Evolutionary conservation across 2,888 invertebrate species (phyloP).

Genomic region (Polydesmus complanatus): DNA sequence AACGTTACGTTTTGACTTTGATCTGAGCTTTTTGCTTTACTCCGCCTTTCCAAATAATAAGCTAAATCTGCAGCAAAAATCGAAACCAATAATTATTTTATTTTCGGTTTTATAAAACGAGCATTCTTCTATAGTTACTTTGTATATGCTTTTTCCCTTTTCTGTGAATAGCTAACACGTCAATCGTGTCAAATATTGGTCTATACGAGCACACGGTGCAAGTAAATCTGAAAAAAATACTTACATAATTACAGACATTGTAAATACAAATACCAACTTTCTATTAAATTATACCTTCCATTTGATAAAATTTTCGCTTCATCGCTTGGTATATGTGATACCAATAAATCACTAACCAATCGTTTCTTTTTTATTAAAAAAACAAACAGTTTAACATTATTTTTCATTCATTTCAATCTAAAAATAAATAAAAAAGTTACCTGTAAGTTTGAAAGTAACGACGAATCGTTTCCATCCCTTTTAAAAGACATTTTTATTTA

Average conservation of each 20-base stretch:
- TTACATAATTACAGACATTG: not conserved
- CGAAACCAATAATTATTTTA: too few species aligned
- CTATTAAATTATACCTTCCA: constrained; percentile 10
- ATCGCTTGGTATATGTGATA: constrained; percentile 16
- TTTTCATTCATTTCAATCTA: not conserved
- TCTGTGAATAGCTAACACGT: constrained; percentile 16
- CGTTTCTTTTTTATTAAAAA: constrained; percentile 3
- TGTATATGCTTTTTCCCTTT: constrained; percentile 16
- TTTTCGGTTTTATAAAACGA: too few species aligned
- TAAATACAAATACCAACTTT: not conserved
- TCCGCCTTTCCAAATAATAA: too few species aligned
- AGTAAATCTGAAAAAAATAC: constrained; percentile 10
- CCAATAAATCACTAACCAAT: constrained; percentile 14
- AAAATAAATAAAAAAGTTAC: not conserved
- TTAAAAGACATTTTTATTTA: constrained; percentile 16
- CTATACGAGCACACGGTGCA: constrained; percentile 13
- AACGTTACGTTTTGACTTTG: not conserved
- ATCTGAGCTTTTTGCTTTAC: too few species aligned
- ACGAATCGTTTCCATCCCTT: constrained; percentile 16
- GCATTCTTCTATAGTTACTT: too few species aligned
- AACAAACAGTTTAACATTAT: not conserved
- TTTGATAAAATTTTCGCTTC: constrained; percentile 17
- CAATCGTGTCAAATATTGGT: constrained; percentile 17
- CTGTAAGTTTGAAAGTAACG: constrained; percentile 13
- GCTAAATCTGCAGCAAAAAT: too few species aligned